Base-by-base conservation (phyloP, 2,113 vertebrate species). In the Lipotes vexillifer region DNA sequence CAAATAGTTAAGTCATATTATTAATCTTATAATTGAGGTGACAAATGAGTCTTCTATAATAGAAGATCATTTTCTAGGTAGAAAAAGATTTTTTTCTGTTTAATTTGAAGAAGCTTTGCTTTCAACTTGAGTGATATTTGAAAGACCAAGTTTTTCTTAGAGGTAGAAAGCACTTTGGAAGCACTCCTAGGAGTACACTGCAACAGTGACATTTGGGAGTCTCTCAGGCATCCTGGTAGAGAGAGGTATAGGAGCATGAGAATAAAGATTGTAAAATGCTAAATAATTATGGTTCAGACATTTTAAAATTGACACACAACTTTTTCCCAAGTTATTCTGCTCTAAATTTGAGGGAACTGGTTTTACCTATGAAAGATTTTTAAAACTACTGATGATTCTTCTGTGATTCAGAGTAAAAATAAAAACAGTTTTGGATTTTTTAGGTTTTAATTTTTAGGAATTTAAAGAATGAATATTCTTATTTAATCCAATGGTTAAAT, bases 401-500 rank as follows among this genome's bases (percentile, higher is more conserved):
- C 21, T 84, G 21, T 90, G 55, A 86, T 65, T 71, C 63, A 85
- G 23, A 86, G 14, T 96, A 38, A 94, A 84, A 85, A 63, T 65
- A 88, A 96, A 71, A 82, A 69, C 13, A 12, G 36, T 31, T 86
- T 74, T 66, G 9, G 23, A 33, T 61, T 90, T 20, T 68, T 57
- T 21, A 90, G 20, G 4, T 85, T 72, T 90, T 71, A 21, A 41
- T 90, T 93, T 91, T 71, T 14, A 93, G 81, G 20, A 86, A 86
- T 66, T 89, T 78, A 36, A 84, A 84, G 57, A 95, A 66, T 78
- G n/a, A 84, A 68, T 86, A 66, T 95, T 87, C 49, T 83, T 88
- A 68, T 77, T 52, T 38, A 93, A 68, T 33, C 44, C 44, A 69
- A 46, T 71, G 36, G 33, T 61, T 36, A 61, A 94, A 71, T 80